These are phyloP conservation scores for Helobdella robusta DNA, from an alignment of 2,888 invertebrate genomes.

Conservation along the genomic window DNA sequence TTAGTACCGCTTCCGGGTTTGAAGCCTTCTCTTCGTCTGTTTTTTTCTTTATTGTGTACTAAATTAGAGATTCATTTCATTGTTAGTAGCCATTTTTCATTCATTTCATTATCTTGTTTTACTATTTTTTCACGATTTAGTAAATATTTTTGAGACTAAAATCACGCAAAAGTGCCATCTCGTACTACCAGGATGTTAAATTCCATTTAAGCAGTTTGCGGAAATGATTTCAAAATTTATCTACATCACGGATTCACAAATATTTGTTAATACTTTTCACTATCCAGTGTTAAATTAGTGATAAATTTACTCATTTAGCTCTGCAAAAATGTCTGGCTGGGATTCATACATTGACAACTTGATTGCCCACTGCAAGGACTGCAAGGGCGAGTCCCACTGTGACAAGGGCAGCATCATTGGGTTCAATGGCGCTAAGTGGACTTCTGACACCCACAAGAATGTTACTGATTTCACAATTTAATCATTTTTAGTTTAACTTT, in stretches of 20 bases:
- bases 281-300: not conserved
- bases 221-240: not conserved
- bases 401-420: constrained; percentile 39
- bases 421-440: constrained; percentile 37
- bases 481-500: no score
- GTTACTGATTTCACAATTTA: constrained; percentile 10
- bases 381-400: constrained; percentile 28
- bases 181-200: not conserved
- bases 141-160: not conserved
- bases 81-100: not conserved
- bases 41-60: not conserved
- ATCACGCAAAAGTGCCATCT: not conserved
- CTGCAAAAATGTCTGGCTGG: constrained; percentile 33
- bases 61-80: not conserved
- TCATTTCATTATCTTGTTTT: not conserved
- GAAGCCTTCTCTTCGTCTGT: not conserved
- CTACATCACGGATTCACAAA: not conserved
- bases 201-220: not conserved
- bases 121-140: not conserved
- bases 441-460: constrained; percentile 28
- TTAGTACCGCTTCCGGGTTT: constrained; percentile 24
- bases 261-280: constrained; percentile 3
- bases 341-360: constrained; percentile 39
- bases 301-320: not conserved
- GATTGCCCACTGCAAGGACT: constrained; percentile 34